Conservation (phyloP, 92 coral and sea anemone species). For the Heliopora coerulea region DNA sequence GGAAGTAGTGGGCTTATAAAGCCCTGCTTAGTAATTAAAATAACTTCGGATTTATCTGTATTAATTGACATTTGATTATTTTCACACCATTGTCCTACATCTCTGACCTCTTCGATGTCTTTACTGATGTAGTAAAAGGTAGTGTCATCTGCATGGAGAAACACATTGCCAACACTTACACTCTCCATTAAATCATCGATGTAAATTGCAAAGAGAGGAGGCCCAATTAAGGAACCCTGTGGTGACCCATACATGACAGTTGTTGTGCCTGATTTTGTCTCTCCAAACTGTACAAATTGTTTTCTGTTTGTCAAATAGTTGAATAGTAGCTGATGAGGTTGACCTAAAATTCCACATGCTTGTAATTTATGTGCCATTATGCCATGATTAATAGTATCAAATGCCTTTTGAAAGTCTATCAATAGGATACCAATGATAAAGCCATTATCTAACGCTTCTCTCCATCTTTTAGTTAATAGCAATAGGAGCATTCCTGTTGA, state of each 20-base stretch:
- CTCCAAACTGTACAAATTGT: constrained; percentile 43
- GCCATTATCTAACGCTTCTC: constrained; percentile 49
- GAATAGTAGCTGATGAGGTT: constrained; percentile 27
- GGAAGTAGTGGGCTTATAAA: too few species aligned
- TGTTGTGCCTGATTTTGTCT: constrained; percentile 18
- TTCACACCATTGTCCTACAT: constrained; percentile 44
- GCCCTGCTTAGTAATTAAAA: too few species aligned
- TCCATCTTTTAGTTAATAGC: constrained; percentile 53
- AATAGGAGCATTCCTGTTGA: constrained; percentile 39
- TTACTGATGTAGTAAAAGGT: constrained; percentile 38
- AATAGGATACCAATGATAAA: constrained; percentile 38
- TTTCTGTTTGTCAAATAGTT: constrained; percentile 42
- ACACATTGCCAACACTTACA: constrained; percentile 47
- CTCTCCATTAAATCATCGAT: constrained; percentile 43
- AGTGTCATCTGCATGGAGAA: constrained; percentile 50
- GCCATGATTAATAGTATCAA: constrained; percentile 46
- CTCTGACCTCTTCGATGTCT: constrained; percentile 41
- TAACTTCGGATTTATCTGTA: constrained; percentile 49
- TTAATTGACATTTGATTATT: constrained; percentile 50
- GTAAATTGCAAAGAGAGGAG: constrained; percentile 48
- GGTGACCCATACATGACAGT: constrained; percentile 47
- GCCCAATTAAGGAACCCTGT: constrained; percentile 53
- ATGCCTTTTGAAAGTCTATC: constrained; percentile 47
- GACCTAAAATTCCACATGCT: constrained; percentile 46
- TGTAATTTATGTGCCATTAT: constrained; percentile 45